Base-by-base conservation (phyloP, 2,888 invertebrate species). In the Marronus borbonicus region DNA sequence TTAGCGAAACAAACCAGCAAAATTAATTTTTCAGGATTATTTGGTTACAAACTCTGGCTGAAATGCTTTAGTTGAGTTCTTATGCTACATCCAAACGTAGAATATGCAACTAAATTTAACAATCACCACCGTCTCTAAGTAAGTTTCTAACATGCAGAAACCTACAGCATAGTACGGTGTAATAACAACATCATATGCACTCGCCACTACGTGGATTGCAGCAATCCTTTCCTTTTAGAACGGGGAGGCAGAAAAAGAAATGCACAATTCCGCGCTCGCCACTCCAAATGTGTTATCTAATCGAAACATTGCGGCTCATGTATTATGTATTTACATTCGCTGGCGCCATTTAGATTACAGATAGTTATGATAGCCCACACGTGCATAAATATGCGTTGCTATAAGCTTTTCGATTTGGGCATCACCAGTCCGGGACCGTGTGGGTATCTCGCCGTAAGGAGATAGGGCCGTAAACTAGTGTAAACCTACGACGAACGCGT, bases 361-460 rank as follows among this genome's bases (percentile, higher is more conserved):
- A 77, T 72, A 77, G 72, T 77, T 77, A 72, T 70, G 77, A 72
- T 77, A 77, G 52, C 77, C 77, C 62, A 64, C 77, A 65, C 69
- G 17, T 17, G 60, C 72, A 77, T 77, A 77, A 77, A 77, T 77
- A 72, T 50, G 49, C 31, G 44, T 62, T 17, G 14, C 52, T 39
- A 5, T 36, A 49, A 36, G 12, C 50, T 70, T 77, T 72, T 77
- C 44, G 52, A 65, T 72, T 50, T 28, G 65, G 77, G 72, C 77
- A 77, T 44, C 36, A 49, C 36, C 2, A 12, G 62, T 31, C 62
- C 17, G n/a, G 44, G 17, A 39, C 12, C 17, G 55, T 58, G 44
- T 39, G 39, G 44, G 44, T 17, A 66, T 66, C 55, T 58, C 8
- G 55, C 20, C 20, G 55, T 58, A 58, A 58, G 20, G 55, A 58